These are phyloP conservation scores for Otocyon megalotis DNA, from an alignment of 2,113 vertebrate genomes.

Conservation along the genomic window DNA sequence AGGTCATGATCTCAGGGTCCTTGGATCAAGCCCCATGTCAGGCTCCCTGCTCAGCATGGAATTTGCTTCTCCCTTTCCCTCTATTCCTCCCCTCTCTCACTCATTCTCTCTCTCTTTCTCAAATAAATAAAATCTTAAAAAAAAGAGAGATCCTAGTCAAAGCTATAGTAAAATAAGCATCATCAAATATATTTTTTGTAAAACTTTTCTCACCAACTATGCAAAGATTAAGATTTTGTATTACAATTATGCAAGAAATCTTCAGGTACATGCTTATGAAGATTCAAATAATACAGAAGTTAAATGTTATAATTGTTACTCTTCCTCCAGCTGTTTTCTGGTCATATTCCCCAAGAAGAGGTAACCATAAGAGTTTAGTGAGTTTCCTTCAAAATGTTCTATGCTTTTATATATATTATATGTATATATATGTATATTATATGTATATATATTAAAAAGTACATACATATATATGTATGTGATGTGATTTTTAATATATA, in stretches of 20 bases:
- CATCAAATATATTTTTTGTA: neutral
- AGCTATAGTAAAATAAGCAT: constrained; percentile 38
- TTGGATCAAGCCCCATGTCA: neutral
- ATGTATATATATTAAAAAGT: neutral
- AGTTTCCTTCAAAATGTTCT: constrained; percentile 44
- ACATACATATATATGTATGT: neutral
- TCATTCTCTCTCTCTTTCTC: neutral
- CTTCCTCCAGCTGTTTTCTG: neutral
- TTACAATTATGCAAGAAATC: constrained; percentile 10
- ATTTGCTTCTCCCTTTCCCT: neutral
- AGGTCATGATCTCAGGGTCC: neutral
- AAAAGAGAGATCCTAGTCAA: constrained; percentile 25
- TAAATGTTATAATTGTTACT: constrained; percentile 39
- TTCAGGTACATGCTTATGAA: constrained; percentile 45
- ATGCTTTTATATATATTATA: neutral
- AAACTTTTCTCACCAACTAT: neutral
- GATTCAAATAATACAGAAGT: constrained; percentile 46
- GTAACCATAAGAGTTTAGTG: neutral
- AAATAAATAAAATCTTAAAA: neutral
- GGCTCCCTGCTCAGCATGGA: neutral
- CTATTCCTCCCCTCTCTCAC: neutral
- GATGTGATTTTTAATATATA: neutral
- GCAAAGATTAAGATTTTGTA: constrained; percentile 6
- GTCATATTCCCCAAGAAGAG: neutral
- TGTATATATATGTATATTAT: neutral